These are phyloP conservation scores for Pseudococcus longispinus DNA, from an alignment of 2,888 invertebrate species.

Conservation along the genomic window DNA sequence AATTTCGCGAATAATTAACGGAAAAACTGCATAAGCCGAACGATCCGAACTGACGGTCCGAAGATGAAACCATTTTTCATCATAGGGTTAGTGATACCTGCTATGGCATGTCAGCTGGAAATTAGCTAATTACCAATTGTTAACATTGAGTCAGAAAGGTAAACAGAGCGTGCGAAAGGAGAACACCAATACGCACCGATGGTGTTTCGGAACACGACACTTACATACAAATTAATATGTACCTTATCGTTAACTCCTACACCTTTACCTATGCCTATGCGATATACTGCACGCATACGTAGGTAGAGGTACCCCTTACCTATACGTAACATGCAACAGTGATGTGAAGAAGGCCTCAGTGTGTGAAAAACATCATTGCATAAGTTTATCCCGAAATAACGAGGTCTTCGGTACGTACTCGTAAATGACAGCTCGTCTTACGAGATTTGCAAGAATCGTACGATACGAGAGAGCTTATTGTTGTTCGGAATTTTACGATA, in stretches of 20 bases:
- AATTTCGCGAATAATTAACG: constrained; percentile 29
- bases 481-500: background rate
- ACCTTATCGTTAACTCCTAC: no score
- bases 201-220: background rate
- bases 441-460: background rate
- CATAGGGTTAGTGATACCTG: background rate
- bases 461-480: background rate
- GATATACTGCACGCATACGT: background rate
- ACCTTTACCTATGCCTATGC: no score
- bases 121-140: constrained; percentile 21
- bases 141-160: constrained; percentile 30
- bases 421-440: constrained; percentile 21
- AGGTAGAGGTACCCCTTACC: background rate
- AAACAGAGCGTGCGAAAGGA: constrained; percentile 34
- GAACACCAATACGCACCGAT: constrained; percentile 8
- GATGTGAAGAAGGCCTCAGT: background rate
- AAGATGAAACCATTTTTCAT: background rate
- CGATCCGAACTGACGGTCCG: background rate
- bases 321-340: background rate
- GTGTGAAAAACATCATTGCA: constrained; percentile 31
- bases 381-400: constrained; percentile 34
- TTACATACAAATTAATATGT: no score
- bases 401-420: background rate
- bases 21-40: background rate
- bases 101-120: background rate